Evolutionary conservation across 2,797 vertebrate genomes (phyloP).

Genomic region (Atherinosoma microstoma): DNA sequence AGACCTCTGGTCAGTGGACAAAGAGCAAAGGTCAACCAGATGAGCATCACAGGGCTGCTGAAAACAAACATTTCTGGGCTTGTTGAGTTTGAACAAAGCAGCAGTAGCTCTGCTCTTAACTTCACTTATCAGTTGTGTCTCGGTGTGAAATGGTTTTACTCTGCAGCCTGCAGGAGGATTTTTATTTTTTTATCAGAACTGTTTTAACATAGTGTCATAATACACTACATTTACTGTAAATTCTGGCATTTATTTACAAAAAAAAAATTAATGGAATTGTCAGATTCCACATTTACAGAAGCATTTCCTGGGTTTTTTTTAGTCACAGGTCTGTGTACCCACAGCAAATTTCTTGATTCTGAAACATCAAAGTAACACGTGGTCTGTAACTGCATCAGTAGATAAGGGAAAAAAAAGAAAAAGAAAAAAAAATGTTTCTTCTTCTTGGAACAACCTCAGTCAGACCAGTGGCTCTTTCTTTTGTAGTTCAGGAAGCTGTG

Average conservation of each 20-base stretch:
- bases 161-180: neutral
- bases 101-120: conserved; percentile 41
- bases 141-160: neutral
- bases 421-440: neutral
- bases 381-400: no score
- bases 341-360: neutral
- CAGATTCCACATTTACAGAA: neutral
- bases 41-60: conserved; percentile 52
- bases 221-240: neutral
- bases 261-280: neutral
- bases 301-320: neutral
- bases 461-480: neutral
- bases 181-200: neutral
- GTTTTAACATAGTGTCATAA: neutral
- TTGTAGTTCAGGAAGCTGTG: neutral
- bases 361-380: no score
- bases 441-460: neutral
- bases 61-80: conserved; percentile 49
- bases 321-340: neutral
- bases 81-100: conserved; percentile 61
- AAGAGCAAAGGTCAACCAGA: conserved; percentile 80
- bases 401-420: no score
- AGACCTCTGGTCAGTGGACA: conserved; percentile 67
- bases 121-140: conserved; percentile 11
- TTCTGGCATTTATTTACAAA: neutral